Base-by-base conservation (phyloP, 2,113 vertebrate species). In the Probosciger aterrimus region DNA sequence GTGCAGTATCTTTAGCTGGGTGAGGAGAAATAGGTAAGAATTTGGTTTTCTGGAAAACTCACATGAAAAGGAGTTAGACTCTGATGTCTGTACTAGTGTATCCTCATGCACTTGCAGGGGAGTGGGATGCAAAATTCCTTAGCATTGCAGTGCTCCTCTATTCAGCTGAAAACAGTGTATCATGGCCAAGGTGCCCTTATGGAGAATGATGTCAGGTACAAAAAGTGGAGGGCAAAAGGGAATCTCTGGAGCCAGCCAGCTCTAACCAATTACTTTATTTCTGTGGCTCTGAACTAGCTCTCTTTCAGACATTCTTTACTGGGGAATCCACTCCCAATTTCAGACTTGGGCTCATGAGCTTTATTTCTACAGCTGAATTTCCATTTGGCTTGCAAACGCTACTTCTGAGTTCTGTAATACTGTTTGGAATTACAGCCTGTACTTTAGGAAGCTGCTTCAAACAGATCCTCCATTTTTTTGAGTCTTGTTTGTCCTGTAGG, bases 291-390 rank as follows among this genome's bases (percentile, higher is more conserved):
- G 71, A 92, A 77, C 67, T 16, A 28, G 24, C 59, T 83, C 70
- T 60, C 64, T 60, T 79, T 86, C 80, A 88, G 68, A 50, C n/a
- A 43, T 74, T 41, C 53, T 93, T 88, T 94, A 80, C 79, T 88
- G 68, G 60, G 60, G 83, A 86, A 0, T 71, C 62, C 18, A n/a
- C 77, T 92, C 91, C 77, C 74, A 95, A 20, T 88, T 93, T 71
- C 77, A 91, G 65, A 60, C 52, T 68, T 19, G 47, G 41, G 71
- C 88, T 88, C 59, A 2, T 37, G 19, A 93, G 64, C 86, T 93
- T 89, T 87, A 69, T 68, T 92, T 87, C 77, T 85, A 44, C 47
- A 60, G 77, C 77, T 95, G 83, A 82, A 78, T 93, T 96, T 92
- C 81, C 28, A 67, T 91, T 92, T 95, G 80, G 60, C 69, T 92